Conservation (phyloP, 2,113 vertebrate genomes). For the Dicerorhinus sumatrensis region DNA sequence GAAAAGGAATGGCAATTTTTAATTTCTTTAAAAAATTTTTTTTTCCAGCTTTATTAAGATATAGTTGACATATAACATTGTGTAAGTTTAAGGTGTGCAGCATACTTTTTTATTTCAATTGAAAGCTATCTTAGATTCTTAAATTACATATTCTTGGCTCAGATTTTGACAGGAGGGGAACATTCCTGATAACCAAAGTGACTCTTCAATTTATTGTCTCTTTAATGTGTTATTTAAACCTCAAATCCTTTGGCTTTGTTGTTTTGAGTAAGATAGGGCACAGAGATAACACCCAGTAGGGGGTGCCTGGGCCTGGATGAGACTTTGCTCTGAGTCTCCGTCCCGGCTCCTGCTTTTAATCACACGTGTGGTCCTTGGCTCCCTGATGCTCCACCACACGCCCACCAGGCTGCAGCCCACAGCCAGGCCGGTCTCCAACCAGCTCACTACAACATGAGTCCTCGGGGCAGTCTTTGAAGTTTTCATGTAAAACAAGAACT, state of each 20-base stretch:
- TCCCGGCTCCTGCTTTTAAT: neutral
- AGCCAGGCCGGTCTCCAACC: neutral
- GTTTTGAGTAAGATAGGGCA: neutral
- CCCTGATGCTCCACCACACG: neutral
- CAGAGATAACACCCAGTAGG: neutral
- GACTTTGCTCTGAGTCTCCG: neutral
- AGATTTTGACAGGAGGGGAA: neutral
- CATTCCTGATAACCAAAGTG: neutral
- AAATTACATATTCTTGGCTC: neutral
- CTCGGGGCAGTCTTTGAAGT: neutral
- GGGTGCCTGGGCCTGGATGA: neutral
- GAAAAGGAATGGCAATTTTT: neutral
- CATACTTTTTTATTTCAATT: constrained; percentile 19
- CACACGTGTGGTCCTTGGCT: neutral
- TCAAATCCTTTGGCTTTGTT: neutral
- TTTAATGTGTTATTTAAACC: neutral
- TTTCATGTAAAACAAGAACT: neutral
- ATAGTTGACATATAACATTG: neutral
- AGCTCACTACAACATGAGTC: neutral
- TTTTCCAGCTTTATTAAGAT: neutral
- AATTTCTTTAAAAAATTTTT: neutral
- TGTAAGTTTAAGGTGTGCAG: neutral
- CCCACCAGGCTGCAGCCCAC: neutral
- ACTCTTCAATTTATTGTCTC: neutral
- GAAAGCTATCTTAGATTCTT: constrained; percentile 7